Percentiles rank a stretch among this genome's conserved stretches.
These are phyloP conservation scores for Diplazon laetatorius DNA, from an alignment of 2,888 invertebrate species.

Conservation along the genomic window DNA sequence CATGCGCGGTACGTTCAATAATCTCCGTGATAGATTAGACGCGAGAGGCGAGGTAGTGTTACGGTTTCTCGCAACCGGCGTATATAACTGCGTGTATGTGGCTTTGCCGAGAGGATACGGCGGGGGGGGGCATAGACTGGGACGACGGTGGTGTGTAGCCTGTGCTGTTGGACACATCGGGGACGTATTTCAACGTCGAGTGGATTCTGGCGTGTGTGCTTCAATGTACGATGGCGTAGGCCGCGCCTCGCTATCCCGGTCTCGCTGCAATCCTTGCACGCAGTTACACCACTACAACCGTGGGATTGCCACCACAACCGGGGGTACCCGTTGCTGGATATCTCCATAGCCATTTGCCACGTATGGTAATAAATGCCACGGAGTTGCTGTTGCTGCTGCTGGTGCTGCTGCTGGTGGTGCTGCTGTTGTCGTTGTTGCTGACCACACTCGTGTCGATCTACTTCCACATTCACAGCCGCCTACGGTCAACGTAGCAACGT, in stretches of 20 bases:
- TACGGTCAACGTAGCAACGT: neutral
- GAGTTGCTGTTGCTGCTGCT: conserved; percentile 5
- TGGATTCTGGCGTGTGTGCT: conserved; percentile 61
- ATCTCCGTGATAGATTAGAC: conserved; percentile 64
- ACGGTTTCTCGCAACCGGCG: neutral
- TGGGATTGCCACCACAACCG: conserved; percentile 31
- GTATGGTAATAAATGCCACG: conserved; percentile 62
- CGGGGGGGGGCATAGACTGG: too few species aligned
- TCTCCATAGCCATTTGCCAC: conserved; percentile 55
- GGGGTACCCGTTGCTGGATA: conserved; percentile 40
- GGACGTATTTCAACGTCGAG: conserved; percentile 66
- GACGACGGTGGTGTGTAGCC: conserved; percentile 18
- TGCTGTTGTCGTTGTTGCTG: conserved; percentile 3
- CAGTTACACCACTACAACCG: conserved; percentile 1
- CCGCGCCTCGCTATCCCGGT: conserved; percentile 49
- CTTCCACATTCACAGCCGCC: conserved; percentile 18
- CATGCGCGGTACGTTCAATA: conserved; percentile 55
- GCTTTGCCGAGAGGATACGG: conserved; percentile 11
- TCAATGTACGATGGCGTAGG: conserved; percentile 41
- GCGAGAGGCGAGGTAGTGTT: conserved; percentile 23
- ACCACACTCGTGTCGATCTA: conserved; percentile 23
- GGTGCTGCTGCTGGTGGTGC: conserved; percentile 5
- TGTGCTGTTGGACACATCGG: conserved; percentile 64
- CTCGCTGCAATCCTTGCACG: conserved; percentile 52
- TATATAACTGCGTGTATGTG: conserved; percentile 13